Percentiles rank a stretch among this genome's conserved stretches.
Evolutionary conservation across 2,888 invertebrate genomes (phyloP).

Genomic region (Limnephilus auricula): DNA sequence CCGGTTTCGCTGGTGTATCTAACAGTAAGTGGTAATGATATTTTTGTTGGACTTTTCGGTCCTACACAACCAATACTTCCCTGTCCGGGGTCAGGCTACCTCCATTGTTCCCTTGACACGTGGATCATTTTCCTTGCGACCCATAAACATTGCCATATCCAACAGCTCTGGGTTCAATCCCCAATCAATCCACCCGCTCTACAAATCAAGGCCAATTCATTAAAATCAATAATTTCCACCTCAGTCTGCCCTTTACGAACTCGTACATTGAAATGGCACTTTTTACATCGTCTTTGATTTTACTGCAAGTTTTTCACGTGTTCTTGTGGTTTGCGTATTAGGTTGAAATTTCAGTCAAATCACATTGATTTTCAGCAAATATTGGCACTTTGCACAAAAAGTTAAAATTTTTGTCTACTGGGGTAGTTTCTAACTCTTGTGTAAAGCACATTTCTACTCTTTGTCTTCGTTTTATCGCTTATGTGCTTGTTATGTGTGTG

Average conservation of each 20-base stretch:
- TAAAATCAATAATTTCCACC: neutral
- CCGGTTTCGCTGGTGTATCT: neutral
- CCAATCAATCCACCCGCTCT: neutral
- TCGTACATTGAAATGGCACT: neutral
- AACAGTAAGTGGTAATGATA: neutral
- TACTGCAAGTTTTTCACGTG: neutral
- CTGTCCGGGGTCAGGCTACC: conserved; percentile 43
- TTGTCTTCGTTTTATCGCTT: neutral
- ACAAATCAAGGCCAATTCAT: neutral
- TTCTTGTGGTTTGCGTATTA: neutral
- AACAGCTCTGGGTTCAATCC: neutral
- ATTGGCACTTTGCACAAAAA: neutral
- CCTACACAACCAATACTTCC: neutral
- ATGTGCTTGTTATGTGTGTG: neutral
- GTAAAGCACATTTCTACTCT: neutral
- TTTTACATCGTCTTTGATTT: neutral
- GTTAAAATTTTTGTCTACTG: neutral
- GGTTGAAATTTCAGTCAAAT: neutral
- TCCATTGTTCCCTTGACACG: conserved; percentile 59
- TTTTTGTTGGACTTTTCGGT: neutral
- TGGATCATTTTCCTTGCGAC: conserved; percentile 58
- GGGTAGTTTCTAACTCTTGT: neutral
- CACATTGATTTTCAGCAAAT: neutral
- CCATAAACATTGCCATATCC: conserved; percentile 44
- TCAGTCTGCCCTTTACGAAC: neutral